phyloP scores from a whole-genome alignment of 2,797 vertebrate genomes.

The Lagorchestes hirsutus region DNA sequence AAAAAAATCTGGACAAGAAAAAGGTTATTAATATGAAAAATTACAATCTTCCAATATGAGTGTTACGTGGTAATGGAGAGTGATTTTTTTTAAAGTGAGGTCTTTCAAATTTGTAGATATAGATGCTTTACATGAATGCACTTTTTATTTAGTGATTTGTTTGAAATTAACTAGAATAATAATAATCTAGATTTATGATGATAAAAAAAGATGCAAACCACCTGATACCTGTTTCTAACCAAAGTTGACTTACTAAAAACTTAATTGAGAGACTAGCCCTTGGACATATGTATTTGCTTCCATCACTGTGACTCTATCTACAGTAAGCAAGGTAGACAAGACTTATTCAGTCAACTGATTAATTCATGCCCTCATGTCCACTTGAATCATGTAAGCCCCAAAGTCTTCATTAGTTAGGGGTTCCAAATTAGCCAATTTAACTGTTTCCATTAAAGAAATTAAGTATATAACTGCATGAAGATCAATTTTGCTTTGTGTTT shows the following conservation, averaged over 20 bases:
- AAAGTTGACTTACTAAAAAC: background rate
- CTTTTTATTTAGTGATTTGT: background rate
- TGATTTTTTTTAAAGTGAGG: background rate
- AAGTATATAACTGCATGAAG: constrained; percentile 16
- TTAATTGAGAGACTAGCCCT: background rate
- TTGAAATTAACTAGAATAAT: background rate
- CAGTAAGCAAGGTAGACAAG: background rate
- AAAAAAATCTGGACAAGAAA: background rate
- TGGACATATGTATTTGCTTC: constrained; percentile 42
- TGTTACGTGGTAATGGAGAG: background rate
- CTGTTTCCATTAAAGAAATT: constrained; percentile 19
- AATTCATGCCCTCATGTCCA: constrained; percentile 11
- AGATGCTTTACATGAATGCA: background rate
- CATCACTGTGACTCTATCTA: background rate
- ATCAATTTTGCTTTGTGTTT: background rate
- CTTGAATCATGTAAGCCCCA: constrained; percentile 13
- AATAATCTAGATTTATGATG: background rate
- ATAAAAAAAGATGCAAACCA: background rate
- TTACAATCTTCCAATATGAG: background rate
- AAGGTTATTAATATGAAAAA: background rate
- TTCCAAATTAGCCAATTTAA: background rate
- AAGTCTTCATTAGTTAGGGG: background rate
- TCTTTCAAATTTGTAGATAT: background rate
- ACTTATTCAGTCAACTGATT: background rate
- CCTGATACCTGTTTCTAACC: background rate